Base-by-base conservation (phyloP, 2,797 vertebrate genomes). In the Clarias laeviceps region DNA sequence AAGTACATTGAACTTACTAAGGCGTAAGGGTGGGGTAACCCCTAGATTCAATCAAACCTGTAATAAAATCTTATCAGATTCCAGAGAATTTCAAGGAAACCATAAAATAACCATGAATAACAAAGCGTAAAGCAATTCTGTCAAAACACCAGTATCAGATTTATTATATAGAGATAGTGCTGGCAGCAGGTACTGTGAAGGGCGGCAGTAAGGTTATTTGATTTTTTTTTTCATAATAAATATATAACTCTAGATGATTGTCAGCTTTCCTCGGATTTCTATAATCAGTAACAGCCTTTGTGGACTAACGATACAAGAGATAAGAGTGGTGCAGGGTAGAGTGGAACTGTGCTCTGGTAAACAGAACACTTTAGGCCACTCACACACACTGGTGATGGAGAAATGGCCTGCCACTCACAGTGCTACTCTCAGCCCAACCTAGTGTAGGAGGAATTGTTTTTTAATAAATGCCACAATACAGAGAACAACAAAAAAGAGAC, bases 61-160 rank as follows among this genome's bases (percentile, higher is more conserved):
- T 82, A 89, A 85, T 89, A 89, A 90, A 88, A 89, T 82, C 84
- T 80, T 27, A 82, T 88, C 86, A 82, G 45, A 82, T 82, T 82
- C 82, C 78, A 81, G 74, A 81, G 86, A 68, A 84, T 84, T 87
- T 86, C 73, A 88, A 87, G 79, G 80, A 83, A 86, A 65, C 57
- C 61, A 66, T 74, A 83, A 85, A 69, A 65, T 82, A 73, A 84
- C 85, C 80, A 62, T 74, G 76, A 62, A 80, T 83, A 76, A 77
- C 82, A 32, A 59, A 61, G 69, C 22, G 37, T 80, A 84, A 79
- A 84, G 86, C 34, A 74, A 54, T 83, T 73, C 66, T 79, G 72
- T 50, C 11, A 7, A 79, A 84, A 80, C 77, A 73, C 57, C 45
- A 59, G 32, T 66, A 73, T 80, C 76, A 66, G 82, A 83, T 70